Evolutionary conservation across 2,797 vertebrate genomes (phyloP).

Genomic region (Sparidentex hasta): DNA sequence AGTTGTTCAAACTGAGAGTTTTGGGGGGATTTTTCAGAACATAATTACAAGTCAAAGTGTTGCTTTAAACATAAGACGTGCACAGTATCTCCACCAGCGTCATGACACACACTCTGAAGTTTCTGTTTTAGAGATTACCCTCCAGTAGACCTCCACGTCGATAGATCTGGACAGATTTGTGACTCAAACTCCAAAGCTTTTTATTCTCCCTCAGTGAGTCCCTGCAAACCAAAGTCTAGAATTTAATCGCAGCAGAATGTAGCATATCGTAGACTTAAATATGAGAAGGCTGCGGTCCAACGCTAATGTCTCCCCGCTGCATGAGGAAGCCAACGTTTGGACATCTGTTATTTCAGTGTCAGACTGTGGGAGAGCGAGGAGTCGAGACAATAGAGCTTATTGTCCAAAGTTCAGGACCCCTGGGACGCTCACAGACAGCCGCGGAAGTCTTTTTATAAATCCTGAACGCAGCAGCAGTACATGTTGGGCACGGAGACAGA

Average conservation of each 20-base stretch:
- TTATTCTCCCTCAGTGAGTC: not conserved
- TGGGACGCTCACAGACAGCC: slow-evolving; percentile 57
- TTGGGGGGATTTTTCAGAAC: no score
- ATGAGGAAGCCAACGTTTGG: slow-evolving; percentile 58
- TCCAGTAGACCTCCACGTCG: not conserved
- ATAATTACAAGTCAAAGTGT: no score
- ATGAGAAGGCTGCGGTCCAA: slow-evolving; percentile 55
- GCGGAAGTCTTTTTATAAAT: slow-evolving; percentile 79
- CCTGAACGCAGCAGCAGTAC: slow-evolving; percentile 31
- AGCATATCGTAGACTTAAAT: slow-evolving; percentile 48
- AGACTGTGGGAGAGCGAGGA: slow-evolving; percentile 52
- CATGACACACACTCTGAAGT: not conserved
- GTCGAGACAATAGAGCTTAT: slow-evolving; percentile 76
- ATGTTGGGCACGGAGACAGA: slow-evolving; percentile 16
- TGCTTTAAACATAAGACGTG: not conserved
- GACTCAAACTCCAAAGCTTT: slow-evolving; percentile 9
- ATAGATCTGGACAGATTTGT: slow-evolving; percentile 1
- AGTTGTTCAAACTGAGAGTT: no score
- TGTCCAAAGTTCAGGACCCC: slow-evolving; percentile 69
- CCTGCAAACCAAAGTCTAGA: slow-evolving; percentile 11
- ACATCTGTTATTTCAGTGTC: slow-evolving; percentile 78
- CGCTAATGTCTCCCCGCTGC: slow-evolving; percentile 38
- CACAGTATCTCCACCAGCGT: not conserved
- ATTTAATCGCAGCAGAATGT: slow-evolving; percentile 27
- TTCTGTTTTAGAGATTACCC: slow-evolving; percentile 33